phyloP scores from a whole-genome alignment of 2,888 invertebrate genomes.

The Plemyria rubiginata region DNA sequence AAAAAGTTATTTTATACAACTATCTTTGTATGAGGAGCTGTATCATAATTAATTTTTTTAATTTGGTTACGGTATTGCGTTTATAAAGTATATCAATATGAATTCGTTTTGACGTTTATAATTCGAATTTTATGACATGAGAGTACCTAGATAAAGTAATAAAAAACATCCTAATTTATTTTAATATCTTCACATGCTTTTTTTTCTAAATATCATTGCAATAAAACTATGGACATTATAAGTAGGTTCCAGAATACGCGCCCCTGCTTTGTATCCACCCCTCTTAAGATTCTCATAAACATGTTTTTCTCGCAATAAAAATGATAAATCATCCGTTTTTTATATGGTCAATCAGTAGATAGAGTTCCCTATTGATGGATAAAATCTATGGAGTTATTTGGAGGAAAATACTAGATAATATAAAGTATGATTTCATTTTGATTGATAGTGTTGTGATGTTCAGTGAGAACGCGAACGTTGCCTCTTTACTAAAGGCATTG shows the following conservation, averaged over 20 bases:
- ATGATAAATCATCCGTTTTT: slow-evolving; percentile 85
- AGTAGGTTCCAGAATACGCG: slow-evolving; percentile 46
- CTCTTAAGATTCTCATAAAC: slow-evolving; percentile 85
- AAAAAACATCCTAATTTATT: no score
- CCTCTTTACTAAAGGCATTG: slow-evolving; percentile 45
- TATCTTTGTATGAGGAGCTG: no score
- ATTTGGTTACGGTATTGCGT: no score
- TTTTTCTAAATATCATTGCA: no score
- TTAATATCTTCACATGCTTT: no score
- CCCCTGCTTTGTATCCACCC: slow-evolving; percentile 50
- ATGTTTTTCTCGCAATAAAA: slow-evolving; percentile 85
- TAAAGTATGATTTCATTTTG: slow-evolving; percentile 46
- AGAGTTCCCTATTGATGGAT: slow-evolving; percentile 73
- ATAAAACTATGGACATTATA: no score
- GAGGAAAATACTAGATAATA: slow-evolving; percentile 56
- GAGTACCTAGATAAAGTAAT: no score
- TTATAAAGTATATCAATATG: no score
- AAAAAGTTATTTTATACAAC: no score
- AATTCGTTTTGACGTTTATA: no score
- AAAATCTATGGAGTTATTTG: slow-evolving; percentile 66
- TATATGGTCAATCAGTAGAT: slow-evolving; percentile 85
- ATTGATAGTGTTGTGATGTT: slow-evolving; percentile 59
- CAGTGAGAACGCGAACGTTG: slow-evolving; percentile 33
- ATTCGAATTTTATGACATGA: no score
- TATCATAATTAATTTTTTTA: no score